Percentiles rank a stretch among this genome's conserved stretches.
phyloP scores from a whole-genome alignment of 2,888 invertebrate species.

The Unio pictorum region DNA sequence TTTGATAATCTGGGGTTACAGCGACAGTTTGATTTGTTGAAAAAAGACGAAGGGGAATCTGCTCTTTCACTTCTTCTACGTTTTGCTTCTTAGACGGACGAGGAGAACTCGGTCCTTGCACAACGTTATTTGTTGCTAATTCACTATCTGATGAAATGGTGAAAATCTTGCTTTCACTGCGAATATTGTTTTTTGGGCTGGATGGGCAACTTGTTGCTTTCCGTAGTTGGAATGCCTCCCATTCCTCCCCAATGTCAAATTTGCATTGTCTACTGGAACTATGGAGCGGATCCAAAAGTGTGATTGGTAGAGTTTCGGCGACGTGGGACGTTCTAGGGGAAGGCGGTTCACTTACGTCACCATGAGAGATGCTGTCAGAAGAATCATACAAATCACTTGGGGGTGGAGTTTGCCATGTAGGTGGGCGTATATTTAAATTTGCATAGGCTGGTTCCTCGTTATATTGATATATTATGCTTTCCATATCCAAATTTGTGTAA shows the following conservation, averaged over 20 bases:
- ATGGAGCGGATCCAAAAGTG: constrained; percentile 6
- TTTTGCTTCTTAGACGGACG: constrained; percentile 17
- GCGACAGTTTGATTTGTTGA: constrained; percentile 7
- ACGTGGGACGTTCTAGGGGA: not conserved
- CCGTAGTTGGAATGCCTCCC: constrained; percentile 39
- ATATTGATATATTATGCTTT: not conserved
- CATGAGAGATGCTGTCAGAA: too few relatives aligned
- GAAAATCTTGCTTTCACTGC: constrained; percentile 9
- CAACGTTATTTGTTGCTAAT: constrained; percentile 10
- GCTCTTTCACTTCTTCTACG: constrained; percentile 17
- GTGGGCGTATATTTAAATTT: too few relatives aligned
- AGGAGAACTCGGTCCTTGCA: constrained; percentile 10
- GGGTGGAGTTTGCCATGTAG: too few relatives aligned
- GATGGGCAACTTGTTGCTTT: constrained; percentile 36
- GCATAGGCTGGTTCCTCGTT: not conserved
- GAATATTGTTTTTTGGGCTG: constrained; percentile 22
- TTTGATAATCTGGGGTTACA: constrained; percentile 24
- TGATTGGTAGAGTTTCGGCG: constrained; percentile 3
- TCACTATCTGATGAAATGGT: constrained; percentile 19
- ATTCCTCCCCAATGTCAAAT: constrained; percentile 49
- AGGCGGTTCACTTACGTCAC: not conserved
- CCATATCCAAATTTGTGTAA: constrained; percentile 10
- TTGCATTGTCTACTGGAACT: constrained; percentile 23
- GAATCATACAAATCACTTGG: too few relatives aligned
- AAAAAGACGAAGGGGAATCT: constrained; percentile 27